Conservation (phyloP, 92 coral and sea anemone species). For the Epizoanthus illoricatus region DNA sequence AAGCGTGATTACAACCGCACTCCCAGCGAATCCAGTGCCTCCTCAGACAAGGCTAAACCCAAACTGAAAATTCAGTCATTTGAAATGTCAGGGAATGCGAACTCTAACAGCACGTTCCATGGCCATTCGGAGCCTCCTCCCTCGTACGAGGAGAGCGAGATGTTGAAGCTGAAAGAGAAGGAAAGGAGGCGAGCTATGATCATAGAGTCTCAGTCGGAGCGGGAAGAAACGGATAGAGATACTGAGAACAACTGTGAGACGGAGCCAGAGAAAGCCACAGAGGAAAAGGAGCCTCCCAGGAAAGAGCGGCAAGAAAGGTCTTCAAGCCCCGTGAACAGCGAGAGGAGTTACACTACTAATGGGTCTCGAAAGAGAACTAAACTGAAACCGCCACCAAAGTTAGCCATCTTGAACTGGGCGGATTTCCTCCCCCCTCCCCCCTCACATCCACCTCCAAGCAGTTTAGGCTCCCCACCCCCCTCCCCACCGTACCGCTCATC, state of each 20-base stretch:
- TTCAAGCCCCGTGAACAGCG: constrained; percentile 69
- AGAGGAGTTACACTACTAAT: constrained; percentile 80
- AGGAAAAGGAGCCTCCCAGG: constrained; percentile 32
- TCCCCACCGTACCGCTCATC: constrained; percentile 87
- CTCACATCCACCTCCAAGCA: constrained; percentile 95
- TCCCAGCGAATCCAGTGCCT: constrained; percentile 66
- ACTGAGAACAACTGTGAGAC: constrained; percentile 42
- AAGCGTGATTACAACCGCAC: constrained; percentile 64
- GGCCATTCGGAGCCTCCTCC: constrained; percentile 89
- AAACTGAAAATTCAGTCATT: constrained; percentile 85
- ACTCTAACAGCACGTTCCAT: constrained; percentile 61
- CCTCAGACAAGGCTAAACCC: constrained; percentile 72
- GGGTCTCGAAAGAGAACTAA: constrained; percentile 78
- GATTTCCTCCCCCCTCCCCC: constrained; percentile 97
- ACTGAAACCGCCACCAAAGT: constrained; percentile 89
- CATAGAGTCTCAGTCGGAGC: constrained; percentile 33
- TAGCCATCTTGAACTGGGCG: constrained; percentile 98
- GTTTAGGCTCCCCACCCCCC: constrained; percentile 95
- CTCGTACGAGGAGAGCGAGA: constrained; percentile 75
- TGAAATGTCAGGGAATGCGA: constrained; percentile 66
- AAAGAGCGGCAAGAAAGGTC: constrained; percentile 27
- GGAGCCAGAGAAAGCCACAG: constrained; percentile 29
- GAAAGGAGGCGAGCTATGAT: constrained; percentile 55
- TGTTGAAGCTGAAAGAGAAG: constrained; percentile 73
- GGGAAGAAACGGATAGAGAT: constrained; percentile 17